These are phyloP conservation scores for Drosophila mulleri DNA, from an alignment of 2,888 invertebrate genomes.

Conservation along the genomic window DNA sequence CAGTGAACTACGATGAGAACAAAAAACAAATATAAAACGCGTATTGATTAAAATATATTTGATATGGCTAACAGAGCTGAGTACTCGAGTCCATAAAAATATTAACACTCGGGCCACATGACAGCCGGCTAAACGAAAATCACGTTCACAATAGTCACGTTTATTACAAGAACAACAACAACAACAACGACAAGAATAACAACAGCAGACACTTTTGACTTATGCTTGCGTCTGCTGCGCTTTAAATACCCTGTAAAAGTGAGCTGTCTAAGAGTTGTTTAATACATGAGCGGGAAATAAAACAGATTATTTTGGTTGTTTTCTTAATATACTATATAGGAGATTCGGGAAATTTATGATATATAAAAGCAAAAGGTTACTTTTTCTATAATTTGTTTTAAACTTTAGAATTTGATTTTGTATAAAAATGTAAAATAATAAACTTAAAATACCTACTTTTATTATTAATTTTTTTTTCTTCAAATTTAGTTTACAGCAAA, in stretches of 20 bases:
- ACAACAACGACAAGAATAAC: constrained; percentile 4
- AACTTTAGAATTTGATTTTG: too few species aligned
- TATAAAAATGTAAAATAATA: too few species aligned
- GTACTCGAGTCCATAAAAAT: constrained; percentile 48
- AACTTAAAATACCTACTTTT: too few species aligned
- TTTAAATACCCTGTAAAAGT: constrained; percentile 16
- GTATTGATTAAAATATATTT: constrained; percentile 47
- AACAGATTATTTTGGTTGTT: background rate
- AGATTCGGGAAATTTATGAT: background rate
- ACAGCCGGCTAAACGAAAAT: constrained; percentile 44
- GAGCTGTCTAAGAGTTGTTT: background rate
- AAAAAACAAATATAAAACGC: constrained; percentile 25
- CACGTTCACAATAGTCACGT: constrained; percentile 69
- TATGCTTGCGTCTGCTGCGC: constrained; percentile 26
- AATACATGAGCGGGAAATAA: background rate
- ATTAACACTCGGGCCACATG: constrained; percentile 61
- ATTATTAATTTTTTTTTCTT: too few species aligned
- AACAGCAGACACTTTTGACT: constrained; percentile 37
- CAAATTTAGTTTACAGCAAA: too few species aligned
- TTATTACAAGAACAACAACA: constrained; percentile 18
- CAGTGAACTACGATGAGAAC: constrained; percentile 18
- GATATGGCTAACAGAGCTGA: constrained; percentile 23
- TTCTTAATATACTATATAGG: too few species aligned
- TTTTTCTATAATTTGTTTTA: background rate
- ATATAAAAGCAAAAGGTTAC: background rate